A percentile compares a stretch with the other conserved stretches of the same genome.
Evolutionary conservation across 2,797 vertebrate species (phyloP).

Genomic region (Alauda arvensis): DNA sequence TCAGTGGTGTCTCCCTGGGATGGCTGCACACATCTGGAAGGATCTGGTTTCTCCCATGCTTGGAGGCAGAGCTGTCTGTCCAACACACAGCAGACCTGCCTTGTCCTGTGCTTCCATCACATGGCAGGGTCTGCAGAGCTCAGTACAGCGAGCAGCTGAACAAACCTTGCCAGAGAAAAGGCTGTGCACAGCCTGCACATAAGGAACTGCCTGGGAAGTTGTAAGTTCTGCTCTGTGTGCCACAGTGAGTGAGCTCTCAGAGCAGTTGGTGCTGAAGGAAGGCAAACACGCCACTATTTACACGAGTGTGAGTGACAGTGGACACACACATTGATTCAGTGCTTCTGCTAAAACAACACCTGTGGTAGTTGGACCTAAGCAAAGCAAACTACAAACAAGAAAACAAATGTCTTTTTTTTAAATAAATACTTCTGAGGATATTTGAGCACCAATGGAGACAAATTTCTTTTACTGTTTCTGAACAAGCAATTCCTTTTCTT

Average conservation of each 20-base stretch:
- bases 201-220: background rate
- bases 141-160: background rate
- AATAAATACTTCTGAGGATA: background rate
- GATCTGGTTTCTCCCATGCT: no score
- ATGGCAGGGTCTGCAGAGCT: background rate
- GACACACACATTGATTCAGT: background rate
- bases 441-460: background rate
- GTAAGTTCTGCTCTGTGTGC: background rate
- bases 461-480: background rate
- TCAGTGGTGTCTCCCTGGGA: background rate
- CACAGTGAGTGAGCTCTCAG: background rate
- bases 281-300: background rate
- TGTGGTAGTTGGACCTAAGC: background rate
- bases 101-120: fast-evolving
- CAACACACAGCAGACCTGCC: fast-evolving
- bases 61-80: fast-evolving
- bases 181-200: background rate
- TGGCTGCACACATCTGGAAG: background rate
- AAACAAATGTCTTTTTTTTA: background rate
- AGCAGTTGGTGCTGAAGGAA: background rate
- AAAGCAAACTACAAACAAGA: background rate
- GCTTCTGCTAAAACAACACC: background rate
- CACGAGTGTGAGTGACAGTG: background rate
- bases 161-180: background rate
- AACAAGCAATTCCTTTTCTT: background rate